phyloP scores from a whole-genome alignment of 2,797 vertebrate species.

The Poeciliopsis paucimaculata region DNA sequence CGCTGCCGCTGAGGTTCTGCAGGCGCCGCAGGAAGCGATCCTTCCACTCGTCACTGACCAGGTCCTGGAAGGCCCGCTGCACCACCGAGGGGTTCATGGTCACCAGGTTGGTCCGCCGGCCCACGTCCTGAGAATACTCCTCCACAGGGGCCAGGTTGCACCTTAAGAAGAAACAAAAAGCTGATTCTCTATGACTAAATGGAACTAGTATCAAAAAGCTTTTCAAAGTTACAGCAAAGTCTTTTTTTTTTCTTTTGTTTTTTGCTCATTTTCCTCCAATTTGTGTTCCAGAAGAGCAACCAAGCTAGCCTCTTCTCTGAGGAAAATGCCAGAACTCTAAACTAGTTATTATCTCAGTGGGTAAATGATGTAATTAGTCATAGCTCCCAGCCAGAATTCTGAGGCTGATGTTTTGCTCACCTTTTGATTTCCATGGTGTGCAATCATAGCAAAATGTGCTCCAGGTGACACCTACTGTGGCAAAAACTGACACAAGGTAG shows the following conservation, averaged over 20 bases:
- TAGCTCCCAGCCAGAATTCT: neutral
- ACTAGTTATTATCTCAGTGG: neutral
- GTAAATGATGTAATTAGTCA: constrained; percentile 8
- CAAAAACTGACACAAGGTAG: neutral
- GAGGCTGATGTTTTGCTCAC: neutral
- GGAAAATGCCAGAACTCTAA: neutral
- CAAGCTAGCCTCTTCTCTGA: neutral
- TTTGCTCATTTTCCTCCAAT: neutral
- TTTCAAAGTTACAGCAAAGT: neutral
- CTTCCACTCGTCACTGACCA: constrained; percentile 89
- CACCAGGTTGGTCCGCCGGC: constrained; percentile 89
- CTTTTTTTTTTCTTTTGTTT: neutral
- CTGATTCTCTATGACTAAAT: neutral
- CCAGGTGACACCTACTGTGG: neutral
- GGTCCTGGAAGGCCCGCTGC: constrained; percentile 94
- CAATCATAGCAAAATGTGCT: neutral
- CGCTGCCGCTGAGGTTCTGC: constrained; percentile 88
- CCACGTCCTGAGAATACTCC: constrained; percentile 89
- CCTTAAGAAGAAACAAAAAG: constrained; percentile 66
- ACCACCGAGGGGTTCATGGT: constrained; percentile 99
- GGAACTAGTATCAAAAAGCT: neutral
- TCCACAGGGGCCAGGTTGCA: constrained; percentile 97
- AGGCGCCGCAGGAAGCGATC: constrained; percentile 89
- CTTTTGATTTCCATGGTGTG: neutral
- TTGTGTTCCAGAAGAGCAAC: neutral